Evolutionary conservation across 2,113 vertebrate genomes (phyloP).

Genomic region (Willisornis vidua): DNA sequence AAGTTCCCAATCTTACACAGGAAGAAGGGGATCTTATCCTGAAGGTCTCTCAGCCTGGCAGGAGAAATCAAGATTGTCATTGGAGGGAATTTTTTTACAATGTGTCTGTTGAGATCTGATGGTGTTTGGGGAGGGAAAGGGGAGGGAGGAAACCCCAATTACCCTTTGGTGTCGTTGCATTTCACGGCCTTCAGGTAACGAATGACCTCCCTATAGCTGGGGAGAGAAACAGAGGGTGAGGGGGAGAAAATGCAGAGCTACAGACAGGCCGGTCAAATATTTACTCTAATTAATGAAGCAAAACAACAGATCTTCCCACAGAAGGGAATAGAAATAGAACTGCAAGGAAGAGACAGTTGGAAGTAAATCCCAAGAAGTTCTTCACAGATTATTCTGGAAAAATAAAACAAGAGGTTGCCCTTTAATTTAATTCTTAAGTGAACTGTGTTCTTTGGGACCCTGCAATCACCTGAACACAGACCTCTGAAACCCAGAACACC

Average conservation of each 20-base stretch:
- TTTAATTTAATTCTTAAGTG: neutral
- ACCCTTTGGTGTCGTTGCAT: conserved; percentile 40
- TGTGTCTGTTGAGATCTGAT: neutral
- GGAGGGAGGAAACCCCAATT: neutral
- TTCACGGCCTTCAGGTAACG: conserved; percentile 68
- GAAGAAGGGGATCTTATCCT: conserved; percentile 59
- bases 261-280: neutral
- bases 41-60: conserved; percentile 27
- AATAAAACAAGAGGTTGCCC: neutral
- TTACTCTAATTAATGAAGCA: neutral
- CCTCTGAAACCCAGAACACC: neutral
- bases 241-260: neutral
- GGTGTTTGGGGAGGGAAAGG: too few species aligned
- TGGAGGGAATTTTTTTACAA: neutral
- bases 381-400: neutral
- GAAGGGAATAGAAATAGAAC: neutral
- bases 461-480: neutral
- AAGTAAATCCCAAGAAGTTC: neutral
- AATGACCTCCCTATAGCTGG: conserved; percentile 64
- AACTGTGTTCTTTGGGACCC: neutral
- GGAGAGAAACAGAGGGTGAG: neutral
- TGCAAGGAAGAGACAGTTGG: neutral
- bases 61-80: neutral
- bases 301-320: neutral
- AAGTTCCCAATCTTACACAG: conserved; percentile 66